These are phyloP conservation scores for Heliocidaris erythrogramma DNA, from an alignment of 35 echinoderm and acorn worm species.

Conservation along the genomic window DNA sequence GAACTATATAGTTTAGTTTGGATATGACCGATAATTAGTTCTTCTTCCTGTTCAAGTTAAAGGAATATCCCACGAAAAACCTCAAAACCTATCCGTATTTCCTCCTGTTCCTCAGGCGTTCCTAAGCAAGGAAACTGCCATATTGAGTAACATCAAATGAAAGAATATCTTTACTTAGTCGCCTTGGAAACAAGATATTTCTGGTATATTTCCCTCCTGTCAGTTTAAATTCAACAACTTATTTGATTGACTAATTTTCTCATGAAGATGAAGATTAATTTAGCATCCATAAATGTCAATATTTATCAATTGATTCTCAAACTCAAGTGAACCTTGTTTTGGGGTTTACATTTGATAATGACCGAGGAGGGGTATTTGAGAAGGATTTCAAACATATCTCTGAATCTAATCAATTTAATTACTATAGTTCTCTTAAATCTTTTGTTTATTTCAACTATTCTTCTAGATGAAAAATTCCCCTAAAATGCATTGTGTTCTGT, in stretches of 20 bases:
- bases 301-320: background rate
- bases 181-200: background rate
- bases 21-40: constrained; percentile 11
- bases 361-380: too few species aligned
- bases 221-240: background rate
- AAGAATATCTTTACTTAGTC: background rate
- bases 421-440: too few species aligned
- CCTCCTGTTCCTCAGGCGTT: background rate
- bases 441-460: too few species aligned
- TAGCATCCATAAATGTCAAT: background rate
- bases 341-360: too few species aligned
- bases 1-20: background rate
- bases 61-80: background rate
- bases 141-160: background rate
- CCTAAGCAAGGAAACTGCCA: background rate
- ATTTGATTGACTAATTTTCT: background rate
- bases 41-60: background rate
- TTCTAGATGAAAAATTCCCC: too few species aligned
- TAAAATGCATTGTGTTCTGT: too few species aligned
- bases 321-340: too few species aligned
- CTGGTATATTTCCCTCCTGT: background rate
- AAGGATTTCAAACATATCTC: too few species aligned
- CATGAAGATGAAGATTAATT: background rate
- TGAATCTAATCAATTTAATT: too few species aligned
- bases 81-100: background rate